Base-by-base conservation (phyloP, 2,888 invertebrate genomes). In the Fragum sueziense region DNA sequence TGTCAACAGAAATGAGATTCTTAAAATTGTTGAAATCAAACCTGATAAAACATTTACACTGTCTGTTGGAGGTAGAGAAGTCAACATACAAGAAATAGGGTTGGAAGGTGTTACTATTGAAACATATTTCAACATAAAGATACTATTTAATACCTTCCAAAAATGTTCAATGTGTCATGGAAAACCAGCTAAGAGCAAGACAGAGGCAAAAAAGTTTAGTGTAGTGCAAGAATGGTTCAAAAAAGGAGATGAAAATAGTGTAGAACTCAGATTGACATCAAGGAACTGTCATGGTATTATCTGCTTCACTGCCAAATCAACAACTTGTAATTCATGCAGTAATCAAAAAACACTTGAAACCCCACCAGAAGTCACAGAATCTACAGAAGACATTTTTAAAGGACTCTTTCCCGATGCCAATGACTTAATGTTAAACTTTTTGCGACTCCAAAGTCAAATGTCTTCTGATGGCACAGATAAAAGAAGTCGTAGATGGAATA, bases 401-500 rank as follows among this genome's bases (percentile, higher is more conserved):
- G 51, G 62, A 51, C 33, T 62, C 11, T 72, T 72, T 72, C 72
- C 72, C 4, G 62, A 27, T 47, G 29, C 51, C 22, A 72, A 52
- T 47, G 62, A 72, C 34, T 25, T 72, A 29, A 72, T 65, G 61
- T 31, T 72, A 9, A 72, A 31, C 9, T 62, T 61, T 22, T 47
- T 78, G 37, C 51, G 4, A 52, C 25, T 41, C 31, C 78, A 78
- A 54, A 70, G 74, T 70, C 17, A 73, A 17, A 70, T 78, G 34
- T 78, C 69, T 20, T 57, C 27, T 27, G 51, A 62, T 62, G 62
- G n/a, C 7, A 51, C 11, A 41, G 70, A 78, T 33, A 69, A 69
- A 47, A 74, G 74, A 70, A 37, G 70, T 70, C 57, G 72, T 1
- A 65, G 68, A 33, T 79, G 74, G 74, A 70, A 71, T 29, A 74